These are phyloP conservation scores for Drosophila atripex DNA, from an alignment of 2,888 invertebrate genomes.

Conservation along the genomic window DNA sequence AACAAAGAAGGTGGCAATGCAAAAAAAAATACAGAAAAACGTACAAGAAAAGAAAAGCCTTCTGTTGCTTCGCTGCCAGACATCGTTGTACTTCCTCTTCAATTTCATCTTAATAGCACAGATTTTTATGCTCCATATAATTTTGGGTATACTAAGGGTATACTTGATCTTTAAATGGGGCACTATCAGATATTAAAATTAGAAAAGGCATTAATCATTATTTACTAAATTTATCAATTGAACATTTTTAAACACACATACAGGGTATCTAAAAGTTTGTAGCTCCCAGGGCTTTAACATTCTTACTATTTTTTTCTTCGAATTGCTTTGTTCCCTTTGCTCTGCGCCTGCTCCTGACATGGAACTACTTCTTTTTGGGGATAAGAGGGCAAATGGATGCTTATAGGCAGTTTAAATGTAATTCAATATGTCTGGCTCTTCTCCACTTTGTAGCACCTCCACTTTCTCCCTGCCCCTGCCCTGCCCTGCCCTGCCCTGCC, in stretches of 20 bases:
- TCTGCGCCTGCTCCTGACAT: constrained; percentile 41
- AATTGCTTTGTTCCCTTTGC: constrained; percentile 24
- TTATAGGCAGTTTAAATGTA: constrained; percentile 74
- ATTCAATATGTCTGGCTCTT: constrained; percentile 65
- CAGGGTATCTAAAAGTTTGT: not conserved
- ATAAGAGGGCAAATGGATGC: constrained; percentile 25
- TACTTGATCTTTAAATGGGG: no score
- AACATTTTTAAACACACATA: not conserved
- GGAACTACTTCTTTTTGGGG: constrained; percentile 46
- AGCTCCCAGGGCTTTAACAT: not conserved
- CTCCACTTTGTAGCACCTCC: constrained; percentile 14
- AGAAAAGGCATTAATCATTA: no score
- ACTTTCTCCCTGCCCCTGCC: not conserved
- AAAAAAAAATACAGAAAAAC: constrained; percentile 6
- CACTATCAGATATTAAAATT: no score
- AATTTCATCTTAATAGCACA: not conserved
- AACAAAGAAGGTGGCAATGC: not conserved
- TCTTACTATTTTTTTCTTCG: constrained; percentile 11
- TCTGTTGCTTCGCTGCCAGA: constrained; percentile 21
- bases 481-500: not conserved
- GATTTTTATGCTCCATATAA: not conserved
- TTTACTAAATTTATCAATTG: no score
- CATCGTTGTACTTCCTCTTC: not conserved
- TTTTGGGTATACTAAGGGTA: not conserved
- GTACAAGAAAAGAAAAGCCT: constrained; percentile 2